Base-by-base conservation (phyloP, 2,797 vertebrate genomes). In the Ptychobarbus kaznakovi region DNA sequence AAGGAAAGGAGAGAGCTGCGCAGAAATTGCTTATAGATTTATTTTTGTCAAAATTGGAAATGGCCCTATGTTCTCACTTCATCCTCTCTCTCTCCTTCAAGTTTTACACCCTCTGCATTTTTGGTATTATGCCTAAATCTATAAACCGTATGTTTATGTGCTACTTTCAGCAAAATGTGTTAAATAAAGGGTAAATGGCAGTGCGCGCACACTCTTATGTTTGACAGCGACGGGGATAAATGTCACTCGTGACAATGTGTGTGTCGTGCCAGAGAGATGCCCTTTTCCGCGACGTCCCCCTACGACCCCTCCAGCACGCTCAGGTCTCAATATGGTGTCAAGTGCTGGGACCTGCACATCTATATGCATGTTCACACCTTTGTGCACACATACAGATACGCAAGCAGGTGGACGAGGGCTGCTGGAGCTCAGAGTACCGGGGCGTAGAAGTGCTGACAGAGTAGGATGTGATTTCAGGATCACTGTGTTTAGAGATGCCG, bases 311-410 rank as follows among this genome's bases (percentile, higher is more conserved):
- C 90, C 89, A 91, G 88, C 91, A 83, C 89, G 89, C 77, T 73
- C 91, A 86, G 93, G 92, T 92, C 93, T 93, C 93, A 91, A 89
- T 93, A 92, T 91, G 92, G 90, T 91, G 92, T 94, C 92, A 92
- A 93, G 94, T 90, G 90, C 88, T 90, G 90, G 89, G 92, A 95
- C 94, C 93, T 94, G 93, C 89, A 89, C 93, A 94, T 95, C 91
- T 93, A 94, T 94, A 93, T 94, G 93, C 93, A 95, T 94, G 92
- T 86, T 83, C 82, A 86, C 77, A 84, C 76, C 80, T 77, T 84
- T 82, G 82, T 86, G 72, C 78, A 82, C 44, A 85, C 84, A 82
- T 63, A 84, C 79, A 84, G 56, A 87, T 88, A 75, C 20, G 53
- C 75, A 65, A 69, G 82, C 87, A 89, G 80, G 87, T 90, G 84